Base-by-base conservation (phyloP, 2,888 invertebrate genomes). In the Caenorhabditis sulstoni region DNA sequence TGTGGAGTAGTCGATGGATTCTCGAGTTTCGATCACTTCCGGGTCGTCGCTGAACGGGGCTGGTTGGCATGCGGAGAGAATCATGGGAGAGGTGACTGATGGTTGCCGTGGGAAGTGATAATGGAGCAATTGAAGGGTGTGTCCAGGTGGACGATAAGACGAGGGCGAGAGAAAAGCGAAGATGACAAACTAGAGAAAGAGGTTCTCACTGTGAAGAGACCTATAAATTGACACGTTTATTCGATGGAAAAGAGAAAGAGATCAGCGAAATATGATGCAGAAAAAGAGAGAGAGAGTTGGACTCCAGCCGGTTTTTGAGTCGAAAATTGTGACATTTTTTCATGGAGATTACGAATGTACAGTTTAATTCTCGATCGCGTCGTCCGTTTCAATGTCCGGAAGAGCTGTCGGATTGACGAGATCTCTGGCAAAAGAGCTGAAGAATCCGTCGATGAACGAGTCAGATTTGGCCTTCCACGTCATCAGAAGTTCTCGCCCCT, bases 381-480 rank as follows among this genome's bases (percentile, higher is more conserved):
- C 22, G 22, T 49, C 20, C 2, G 52, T 4, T 35, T 18, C 18
- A 16, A 16, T 35, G 1, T 16, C 12, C 4, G 35, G 53, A 1
- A 29, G 53, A 16, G 53, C 35, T 18, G 35, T 9, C 11, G 37
- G 9, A 37, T 53, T 41, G 11, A 11, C 88, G 88, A 41, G 41
- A 61, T 89, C 89, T 23, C 79, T 64, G 44, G 85, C 91, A 92
- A 98, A 98, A 81, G 97, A 93, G 81, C 95, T 93, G 22, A 97
- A 93, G 91, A 98, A 98, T 86, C 95, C 95, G 90, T 95, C 95
- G 86, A 98, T 95, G 90, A 97, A 94, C 90, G 97, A 97, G 81
- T 96, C 94, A 0, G 96, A 96, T 91, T 96, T 96, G 91, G 97
- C 97, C 92, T 97, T 97, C 98, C 98, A 99, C 90, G 96, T 96